phyloP scores from a whole-genome alignment of 2,888 invertebrate species.

The Sepioteuthis lessoniana region DNA sequence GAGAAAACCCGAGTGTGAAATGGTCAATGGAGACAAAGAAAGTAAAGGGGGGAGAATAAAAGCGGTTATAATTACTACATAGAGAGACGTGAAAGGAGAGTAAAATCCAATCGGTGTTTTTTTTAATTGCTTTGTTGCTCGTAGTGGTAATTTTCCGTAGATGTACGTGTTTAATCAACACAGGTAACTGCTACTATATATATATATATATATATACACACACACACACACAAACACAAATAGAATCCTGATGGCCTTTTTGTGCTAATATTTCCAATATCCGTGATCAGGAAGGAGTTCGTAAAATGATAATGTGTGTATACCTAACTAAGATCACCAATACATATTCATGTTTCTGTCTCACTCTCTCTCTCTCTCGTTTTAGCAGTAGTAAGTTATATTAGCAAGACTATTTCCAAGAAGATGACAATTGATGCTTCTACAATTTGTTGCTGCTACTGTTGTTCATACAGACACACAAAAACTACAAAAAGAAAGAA shows the following conservation, averaged over 20 bases:
- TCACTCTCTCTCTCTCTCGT: not conserved
- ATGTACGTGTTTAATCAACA: too few species aligned
- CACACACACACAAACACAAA: too few species aligned
- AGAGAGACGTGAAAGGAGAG: too few species aligned
- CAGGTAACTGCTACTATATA: too few species aligned
- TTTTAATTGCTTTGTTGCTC: too few species aligned
- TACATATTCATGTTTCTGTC: not conserved
- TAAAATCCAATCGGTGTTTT: too few species aligned
- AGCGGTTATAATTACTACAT: too few species aligned
- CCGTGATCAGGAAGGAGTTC: not conserved
- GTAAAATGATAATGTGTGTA: not conserved
- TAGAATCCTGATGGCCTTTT: not conserved
- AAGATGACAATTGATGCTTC: conserved; percentile 23
- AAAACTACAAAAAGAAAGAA: not conserved
- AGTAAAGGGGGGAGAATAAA: too few species aligned
- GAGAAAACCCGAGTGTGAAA: not conserved
- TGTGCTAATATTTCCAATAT: not conserved
- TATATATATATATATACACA: too few species aligned
- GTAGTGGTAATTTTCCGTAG: too few species aligned
- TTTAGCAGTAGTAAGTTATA: not conserved
- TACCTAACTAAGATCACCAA: not conserved
- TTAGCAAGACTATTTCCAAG: not conserved
- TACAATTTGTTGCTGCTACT: not conserved
- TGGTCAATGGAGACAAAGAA: not conserved
- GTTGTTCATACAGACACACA: not conserved